These are phyloP conservation scores for Enteromius anoplus DNA, from an alignment of 2,797 vertebrate species.

Conservation along the genomic window DNA sequence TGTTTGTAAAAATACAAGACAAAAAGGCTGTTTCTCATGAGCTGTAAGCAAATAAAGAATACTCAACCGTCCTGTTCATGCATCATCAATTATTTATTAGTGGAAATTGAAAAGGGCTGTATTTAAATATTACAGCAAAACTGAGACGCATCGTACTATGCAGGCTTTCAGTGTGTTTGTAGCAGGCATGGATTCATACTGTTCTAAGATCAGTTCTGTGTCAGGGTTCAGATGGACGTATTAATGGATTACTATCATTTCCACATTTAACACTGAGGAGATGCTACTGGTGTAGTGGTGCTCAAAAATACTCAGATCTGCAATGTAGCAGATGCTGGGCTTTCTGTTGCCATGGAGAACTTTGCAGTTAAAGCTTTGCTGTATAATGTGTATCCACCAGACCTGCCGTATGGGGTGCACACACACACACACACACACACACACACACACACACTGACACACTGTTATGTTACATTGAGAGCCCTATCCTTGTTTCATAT, in stretches of 20 bases:
- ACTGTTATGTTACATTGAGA: neutral
- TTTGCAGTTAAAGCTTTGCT: constrained; percentile 24
- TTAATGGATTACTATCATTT: constrained; percentile 18
- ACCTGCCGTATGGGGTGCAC: neutral
- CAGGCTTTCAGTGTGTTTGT: neutral
- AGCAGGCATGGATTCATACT: neutral
- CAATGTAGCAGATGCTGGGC: constrained; percentile 16
- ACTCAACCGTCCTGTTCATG: neutral
- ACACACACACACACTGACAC: neutral
- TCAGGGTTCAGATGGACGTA: neutral
- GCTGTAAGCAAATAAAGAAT: neutral
- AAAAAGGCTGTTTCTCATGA: neutral
- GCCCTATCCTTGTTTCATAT: neutral
- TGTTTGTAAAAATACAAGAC: neutral
- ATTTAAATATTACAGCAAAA: neutral
- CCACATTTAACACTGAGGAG: neutral
- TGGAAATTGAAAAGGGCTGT: constrained; percentile 15
- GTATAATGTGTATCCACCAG: constrained; percentile 34
- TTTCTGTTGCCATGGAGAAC: constrained; percentile 41
- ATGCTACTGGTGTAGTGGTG: neutral
- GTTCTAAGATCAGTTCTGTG: neutral
- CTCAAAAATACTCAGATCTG: constrained; percentile 8
- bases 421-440: neutral
- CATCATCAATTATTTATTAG: constrained; percentile 10
- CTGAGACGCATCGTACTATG: neutral